Evolutionary conservation across 2,113 vertebrate genomes (phyloP).

Genomic region (Oophaga pumilio): DNA sequence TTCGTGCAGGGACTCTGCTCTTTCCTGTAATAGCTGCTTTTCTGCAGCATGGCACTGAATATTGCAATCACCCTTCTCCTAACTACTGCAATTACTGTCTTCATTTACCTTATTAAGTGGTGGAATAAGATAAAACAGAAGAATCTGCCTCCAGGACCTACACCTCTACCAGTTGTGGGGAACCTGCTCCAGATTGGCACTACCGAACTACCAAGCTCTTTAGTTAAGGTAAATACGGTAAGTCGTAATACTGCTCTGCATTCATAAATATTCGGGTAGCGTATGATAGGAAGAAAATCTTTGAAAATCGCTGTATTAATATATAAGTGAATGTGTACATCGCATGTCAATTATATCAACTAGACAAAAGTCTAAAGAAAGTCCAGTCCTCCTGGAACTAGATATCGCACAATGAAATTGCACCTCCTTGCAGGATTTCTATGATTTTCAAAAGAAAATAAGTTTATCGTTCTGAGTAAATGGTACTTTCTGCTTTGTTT

Average conservation of each 20-base stretch:
- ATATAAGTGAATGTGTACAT: no score
- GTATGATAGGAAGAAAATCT: no score
- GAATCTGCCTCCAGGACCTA: conserved; percentile 29
- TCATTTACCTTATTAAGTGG: neutral
- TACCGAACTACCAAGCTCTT: conserved; percentile 4
- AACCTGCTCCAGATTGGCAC: neutral
- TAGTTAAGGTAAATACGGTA: conserved; percentile 34
- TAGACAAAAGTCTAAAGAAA: no score
- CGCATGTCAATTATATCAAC: no score
- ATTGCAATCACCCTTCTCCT: neutral
- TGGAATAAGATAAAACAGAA: neutral
- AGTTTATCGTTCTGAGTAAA: no score
- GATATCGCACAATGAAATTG: no score
- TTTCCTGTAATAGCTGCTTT: neutral
- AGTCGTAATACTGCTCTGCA: neutral
- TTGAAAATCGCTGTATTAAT: no score
- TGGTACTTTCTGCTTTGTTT: no score
- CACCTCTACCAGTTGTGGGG: conserved; percentile 28
- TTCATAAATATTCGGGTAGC: neutral
- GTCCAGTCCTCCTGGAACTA: no score
- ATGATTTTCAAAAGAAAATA: no score
- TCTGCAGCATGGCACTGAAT: conserved; percentile 7
- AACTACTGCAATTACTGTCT: neutral
- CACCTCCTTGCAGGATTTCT: no score
- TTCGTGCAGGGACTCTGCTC: neutral